Base-by-base conservation (phyloP, 2,113 vertebrate genomes). In the Tragelaphus scriptus region DNA sequence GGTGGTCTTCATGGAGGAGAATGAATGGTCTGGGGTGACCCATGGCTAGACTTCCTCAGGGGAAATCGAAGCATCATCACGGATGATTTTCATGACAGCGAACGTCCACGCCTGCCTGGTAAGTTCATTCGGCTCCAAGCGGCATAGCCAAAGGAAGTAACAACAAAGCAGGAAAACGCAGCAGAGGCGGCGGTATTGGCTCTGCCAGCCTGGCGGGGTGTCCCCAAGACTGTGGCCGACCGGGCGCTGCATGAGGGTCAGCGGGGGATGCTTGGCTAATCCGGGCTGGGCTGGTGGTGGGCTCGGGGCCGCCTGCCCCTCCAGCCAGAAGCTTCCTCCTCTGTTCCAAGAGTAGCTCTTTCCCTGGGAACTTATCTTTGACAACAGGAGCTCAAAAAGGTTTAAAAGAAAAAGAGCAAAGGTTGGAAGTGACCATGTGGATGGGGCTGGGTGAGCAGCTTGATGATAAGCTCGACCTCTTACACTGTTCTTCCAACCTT, bases 231-330 rank as follows among this genome's bases (percentile, higher is more conserved):
- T 1, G 28, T 26, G 30, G 16, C 40, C 0, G 16, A 3, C 44
- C 58, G 13, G 5, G 59, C 19, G 2, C 44, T 21, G 0, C 9
- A 7, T n/a, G 30, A 30, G 7, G 12, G 19, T 40, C 17, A 32
- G 11, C 0, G 1, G 40, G 17, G 44, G 44, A 23, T 0, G 0
- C 44, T 14, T 44, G 56, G 85, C 44, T 47, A 21, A 8, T n/a
- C 58, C 1, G 0, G 58, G 28, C 44, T 19, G 1, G 85, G 58
- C 44, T 1, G 1, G 11, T 0, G 0, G 36, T 49, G 16, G 17
- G 85, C 85, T 32, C 85, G 14, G 40, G 58, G 85, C 40, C 5
- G 1, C 59, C 58, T 49, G 44, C 28, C 44, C 59, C 59, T 25
- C 44, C 28, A 51, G 19, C 59, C 44, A 2, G 85, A 30, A 49